Evolutionary conservation across 2,797 vertebrate genomes (phyloP), one percentile per base, ranked within the genome.

Genomic region (Dryobates pubescens): DNA sequence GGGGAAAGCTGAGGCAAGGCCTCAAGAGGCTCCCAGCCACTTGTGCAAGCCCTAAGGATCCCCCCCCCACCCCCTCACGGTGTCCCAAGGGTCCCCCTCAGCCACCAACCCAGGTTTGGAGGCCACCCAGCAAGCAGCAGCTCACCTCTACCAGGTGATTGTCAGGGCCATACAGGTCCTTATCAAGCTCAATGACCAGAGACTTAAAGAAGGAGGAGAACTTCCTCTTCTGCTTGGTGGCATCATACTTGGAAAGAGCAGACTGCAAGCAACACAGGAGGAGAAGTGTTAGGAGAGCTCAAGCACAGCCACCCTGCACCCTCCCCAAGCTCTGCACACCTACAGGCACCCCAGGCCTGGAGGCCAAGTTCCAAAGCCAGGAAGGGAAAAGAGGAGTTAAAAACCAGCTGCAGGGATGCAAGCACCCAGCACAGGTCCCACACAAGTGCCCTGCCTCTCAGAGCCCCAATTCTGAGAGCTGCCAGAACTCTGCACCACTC

Each of bases 151-250:
- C 99, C 94, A 99, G 97, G 97, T 99, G 99, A 98, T 99, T 99
- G 98, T 99, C 99, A 93, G 99, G 99, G 59, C 99, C 99, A 88
- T 99, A 99, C 77, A 99, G 97, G 94, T 99, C 99, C 97, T 99
- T 99, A 97, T 99, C 99, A 97, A 99, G 96, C 94, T 99, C 99
- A 27, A 99, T 99, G 96, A 99, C 99, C 96, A 99, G 98, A 88
- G 99, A 99, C 96, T 99, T 99, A 97, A 99, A 99, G 98, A 99
- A 99, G 81, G 99, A 99, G 38, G 99, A 99, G 93, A 99, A 99
- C 95, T 99, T 99, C 94, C 99, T 98, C 95, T 99, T 99, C 97
- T 99, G 99, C 96, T 99, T 99, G 90, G 99, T 99, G 95, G 99
- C 99, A 97, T 99, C 99, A 38, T 99, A 99, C 97, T 99, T 99